Evolutionary conservation across 2,888 invertebrate genomes (phyloP).

Genomic region (Melikaiella ostensackeni): DNA sequence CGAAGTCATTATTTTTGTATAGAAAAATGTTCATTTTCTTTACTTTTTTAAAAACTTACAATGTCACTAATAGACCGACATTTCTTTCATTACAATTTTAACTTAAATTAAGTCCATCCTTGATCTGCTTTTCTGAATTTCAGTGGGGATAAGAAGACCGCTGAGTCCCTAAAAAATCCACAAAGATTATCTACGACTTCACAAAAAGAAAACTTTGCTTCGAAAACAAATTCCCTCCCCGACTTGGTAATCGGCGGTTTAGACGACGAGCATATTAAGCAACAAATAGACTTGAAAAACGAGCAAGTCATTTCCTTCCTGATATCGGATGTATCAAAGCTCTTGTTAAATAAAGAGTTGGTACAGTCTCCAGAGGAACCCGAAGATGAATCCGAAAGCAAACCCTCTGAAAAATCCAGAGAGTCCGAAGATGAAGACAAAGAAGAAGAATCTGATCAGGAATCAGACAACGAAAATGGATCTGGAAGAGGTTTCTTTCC

Average conservation of each 20-base stretch:
- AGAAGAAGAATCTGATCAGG: constrained; percentile 49
- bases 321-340: constrained; percentile 81
- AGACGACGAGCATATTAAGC: constrained; percentile 97
- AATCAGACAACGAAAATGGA: constrained; percentile 53
- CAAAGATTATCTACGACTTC: constrained; percentile 86
- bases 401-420: constrained; percentile 50
- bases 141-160: constrained; percentile 80
- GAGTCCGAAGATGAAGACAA: constrained; percentile 52
- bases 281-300: constrained; percentile 87
- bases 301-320: constrained; percentile 78
- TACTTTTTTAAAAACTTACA: too few species aligned
- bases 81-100: too few species aligned
- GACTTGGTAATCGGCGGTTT: constrained; percentile 88
- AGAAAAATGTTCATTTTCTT: too few species aligned
- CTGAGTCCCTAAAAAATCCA: constrained; percentile 80
- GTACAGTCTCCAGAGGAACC: constrained; percentile 44
- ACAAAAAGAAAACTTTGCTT: constrained; percentile 66
- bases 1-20: too few species aligned
- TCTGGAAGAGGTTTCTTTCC: constrained; percentile 45
- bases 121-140: constrained; percentile 46
- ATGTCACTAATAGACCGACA: too few species aligned
- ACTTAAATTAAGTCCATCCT: too few species aligned
- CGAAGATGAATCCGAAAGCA: constrained; percentile 56
- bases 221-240: constrained; percentile 81
- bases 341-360: constrained; percentile 77